Evolutionary conservation across 2,113 vertebrate species (phyloP).

Genomic region (Indicator indicator): DNA sequence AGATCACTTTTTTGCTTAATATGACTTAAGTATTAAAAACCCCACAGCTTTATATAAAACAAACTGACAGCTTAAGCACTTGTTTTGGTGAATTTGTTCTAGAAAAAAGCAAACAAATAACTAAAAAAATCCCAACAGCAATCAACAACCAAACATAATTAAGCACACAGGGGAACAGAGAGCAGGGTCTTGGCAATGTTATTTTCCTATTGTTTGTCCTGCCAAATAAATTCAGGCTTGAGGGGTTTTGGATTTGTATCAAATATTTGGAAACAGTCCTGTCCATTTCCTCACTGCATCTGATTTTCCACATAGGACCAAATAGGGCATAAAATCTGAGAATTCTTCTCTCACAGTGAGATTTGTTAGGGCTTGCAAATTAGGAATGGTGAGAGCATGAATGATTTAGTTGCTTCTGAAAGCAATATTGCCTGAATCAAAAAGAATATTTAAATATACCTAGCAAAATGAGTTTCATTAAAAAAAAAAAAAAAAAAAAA

Average conservation of each 20-base stretch:
- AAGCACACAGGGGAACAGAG: background rate
- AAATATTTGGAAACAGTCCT: slow-evolving; percentile 55
- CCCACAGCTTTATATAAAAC: background rate
- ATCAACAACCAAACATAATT: slow-evolving; percentile 34
- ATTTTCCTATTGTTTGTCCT: slow-evolving; percentile 12
- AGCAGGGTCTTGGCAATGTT: background rate
- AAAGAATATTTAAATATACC: slow-evolving; percentile 4
- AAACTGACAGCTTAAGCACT: background rate
- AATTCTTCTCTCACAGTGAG: background rate
- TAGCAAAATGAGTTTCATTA: background rate
- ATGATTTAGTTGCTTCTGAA: slow-evolving; percentile 30
- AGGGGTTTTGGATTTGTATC: slow-evolving; percentile 33
- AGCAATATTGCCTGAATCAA: background rate
- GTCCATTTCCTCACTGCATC: slow-evolving; percentile 7
- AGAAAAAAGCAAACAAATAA: background rate
- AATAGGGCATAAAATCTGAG: slow-evolving; percentile 48
- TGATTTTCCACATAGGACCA: slow-evolving; percentile 37
- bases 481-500: background rate
- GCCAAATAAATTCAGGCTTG: slow-evolving; percentile 50
- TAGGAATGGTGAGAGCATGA: slow-evolving; percentile 9
- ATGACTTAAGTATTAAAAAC: background rate
- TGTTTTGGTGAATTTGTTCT: background rate
- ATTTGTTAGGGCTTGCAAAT: slow-evolving; percentile 16
- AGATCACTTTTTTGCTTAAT: background rate
- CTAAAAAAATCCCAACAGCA: background rate